Evolutionary conservation across 2,888 invertebrate species (phyloP), one percentile per base, ranked within the genome.

Genomic region (Diadegma fenestrale): DNA sequence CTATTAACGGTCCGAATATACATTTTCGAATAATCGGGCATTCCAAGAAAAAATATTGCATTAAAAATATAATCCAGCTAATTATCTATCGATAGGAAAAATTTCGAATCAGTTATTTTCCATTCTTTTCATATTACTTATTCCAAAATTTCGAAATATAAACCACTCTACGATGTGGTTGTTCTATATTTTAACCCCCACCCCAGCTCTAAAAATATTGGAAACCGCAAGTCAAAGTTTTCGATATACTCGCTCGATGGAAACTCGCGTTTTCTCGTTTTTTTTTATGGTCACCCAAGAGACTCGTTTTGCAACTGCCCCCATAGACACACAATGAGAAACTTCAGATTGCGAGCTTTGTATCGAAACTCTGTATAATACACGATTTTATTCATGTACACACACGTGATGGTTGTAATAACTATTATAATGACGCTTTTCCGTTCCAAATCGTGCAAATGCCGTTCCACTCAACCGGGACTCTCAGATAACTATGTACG

Each of bases 341-440:
- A 54, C 58, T 41, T 45, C 58, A 72, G 19, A 22, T 41, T 22
- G 7, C 7, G 6, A 12, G n/a, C 54, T 10, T 30, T 19, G 14
- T 5, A 33, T 19, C n/a, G 17, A 10, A 2, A 48, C 48, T 33
- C 19, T n/a, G n/a, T n/a, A n/a, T 10, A 19, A 22, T 4, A 33
- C 30, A 73, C 14, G n/a, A n/a, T 45, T 61, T 63, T 61, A 45
- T 58, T 54, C 68, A 14, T 3, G n/a, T 61, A 43, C 17, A 72
- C 7, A 45, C 22, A 48, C 77, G 19, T 5, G 10, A 6, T 5
- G 10, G 10, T 22, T 58, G 30, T 43, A 68, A 66, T 77, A 73
- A 69, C 64, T 68, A 61, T 43, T 33, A 81, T 85, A 89, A 88
- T 87, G 88, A 88, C 83, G 85, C 87, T 88, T 89, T 90, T 89